phyloP scores from a whole-genome alignment of 2,113 vertebrate genomes.

The Trachemys scripta region DNA sequence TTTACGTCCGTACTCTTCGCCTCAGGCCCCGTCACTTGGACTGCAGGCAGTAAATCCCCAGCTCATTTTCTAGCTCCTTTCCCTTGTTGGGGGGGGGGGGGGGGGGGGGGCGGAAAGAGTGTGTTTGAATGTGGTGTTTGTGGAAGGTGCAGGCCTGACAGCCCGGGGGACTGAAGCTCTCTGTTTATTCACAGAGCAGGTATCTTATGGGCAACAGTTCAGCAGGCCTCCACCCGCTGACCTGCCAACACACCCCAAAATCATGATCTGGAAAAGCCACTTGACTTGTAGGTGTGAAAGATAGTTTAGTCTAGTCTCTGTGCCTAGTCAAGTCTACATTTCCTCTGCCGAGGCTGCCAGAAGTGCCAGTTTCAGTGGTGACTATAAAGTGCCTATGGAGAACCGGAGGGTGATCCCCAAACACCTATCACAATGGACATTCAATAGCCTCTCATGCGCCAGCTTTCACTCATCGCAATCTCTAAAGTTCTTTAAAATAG shows the following conservation, averaged over 20 bases:
- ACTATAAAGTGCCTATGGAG: not conserved
- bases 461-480: not conserved
- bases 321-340: not conserved
- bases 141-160: not conserved
- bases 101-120: too few species aligned
- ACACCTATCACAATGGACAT: not conserved
- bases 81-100: not conserved
- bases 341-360: not conserved
- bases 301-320: not conserved
- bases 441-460: not conserved
- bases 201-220: accelerated
- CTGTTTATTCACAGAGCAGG: not conserved
- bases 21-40: not conserved
- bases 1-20: too few species aligned
- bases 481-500: not conserved
- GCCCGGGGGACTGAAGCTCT: not conserved
- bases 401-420: not conserved
- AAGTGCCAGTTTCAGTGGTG: not conserved
- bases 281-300: not conserved
- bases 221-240: not conserved
- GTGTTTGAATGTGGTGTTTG: not conserved
- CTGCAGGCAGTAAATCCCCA: not conserved
- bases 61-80: not conserved
- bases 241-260: not conserved
- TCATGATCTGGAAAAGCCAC: not conserved